Base-by-base conservation (phyloP, 2,113 vertebrate species). In the Plecotus auritus region DNA sequence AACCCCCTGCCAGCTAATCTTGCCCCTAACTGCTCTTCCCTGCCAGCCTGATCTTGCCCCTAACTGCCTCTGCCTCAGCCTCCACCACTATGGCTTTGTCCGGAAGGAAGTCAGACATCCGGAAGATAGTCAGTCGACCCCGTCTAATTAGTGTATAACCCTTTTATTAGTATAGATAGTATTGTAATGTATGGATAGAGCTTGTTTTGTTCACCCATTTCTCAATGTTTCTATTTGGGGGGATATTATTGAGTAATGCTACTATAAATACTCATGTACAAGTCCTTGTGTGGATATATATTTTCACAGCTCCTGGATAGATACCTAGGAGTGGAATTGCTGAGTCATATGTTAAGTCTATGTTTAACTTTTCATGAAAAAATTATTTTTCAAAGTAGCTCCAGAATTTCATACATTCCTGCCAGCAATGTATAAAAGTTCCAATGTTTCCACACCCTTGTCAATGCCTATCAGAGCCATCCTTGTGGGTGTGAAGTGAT, bases 301-400 rank as follows among this genome's bases (percentile, higher is more conserved):
- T 61, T 61, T 61, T 61, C 59, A 61, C 26, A 28, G 23, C 23
- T 61, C 26, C 26, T 61, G 23, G 10, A 4, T 59, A 59, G 22
- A 26, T 61, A 61, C 1, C 9, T 28, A 61, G 26, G 59, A 61
- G 59, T 61, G 26, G 59, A 61, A 61, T 61, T 61, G 59, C 59
- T 61, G 59, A 61, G 59, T 61, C 59, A 61, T 61, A 26, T 77
- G 18, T 54, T 77, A 23, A 95, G 14, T 26, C 59, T 61, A 61
- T 28, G 26, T 51, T 94, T 93, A 91, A 76, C 18, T 40, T 95
- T 81, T 83, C 10, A 59, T 69, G 40, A 82, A 85, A 94, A 91
- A 67, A 4, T 23, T 61, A 1, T 86, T 92, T 86, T 80, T 9
- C 35, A 56, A 45, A 81, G 54, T 76, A 45, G 23, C 10, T 70